Conservation (phyloP, 2,113 vertebrate species). For the Athene cunicularia region DNA sequence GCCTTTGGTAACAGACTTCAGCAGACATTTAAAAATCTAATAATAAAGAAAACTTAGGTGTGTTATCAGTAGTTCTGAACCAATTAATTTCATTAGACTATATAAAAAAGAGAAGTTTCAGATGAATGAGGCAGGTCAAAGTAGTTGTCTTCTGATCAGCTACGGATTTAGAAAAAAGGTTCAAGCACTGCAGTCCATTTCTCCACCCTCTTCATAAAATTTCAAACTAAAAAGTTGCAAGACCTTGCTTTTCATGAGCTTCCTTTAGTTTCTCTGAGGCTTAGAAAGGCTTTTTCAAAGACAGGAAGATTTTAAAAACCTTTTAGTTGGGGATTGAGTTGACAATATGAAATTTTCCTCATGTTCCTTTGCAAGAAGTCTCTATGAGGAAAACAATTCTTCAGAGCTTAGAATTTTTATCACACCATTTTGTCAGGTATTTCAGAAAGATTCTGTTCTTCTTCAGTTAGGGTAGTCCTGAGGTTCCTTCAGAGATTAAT, state of each 20-base stretch:
- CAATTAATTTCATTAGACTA: neutral
- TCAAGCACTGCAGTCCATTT: neutral
- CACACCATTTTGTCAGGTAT: neutral
- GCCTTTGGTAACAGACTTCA: neutral
- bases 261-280: neutral
- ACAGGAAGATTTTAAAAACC: neutral
- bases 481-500: neutral
- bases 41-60: neutral
- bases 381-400: neutral
- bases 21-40: neutral
- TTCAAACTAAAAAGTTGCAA: neutral
- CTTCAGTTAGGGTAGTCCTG: neutral
- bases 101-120: rapidly evolving
- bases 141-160: neutral
- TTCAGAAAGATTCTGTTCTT: neutral
- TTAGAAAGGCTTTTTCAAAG: conserved; percentile 1
- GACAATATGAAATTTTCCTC: neutral
- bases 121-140: neutral
- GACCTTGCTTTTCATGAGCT: neutral
- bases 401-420: neutral
- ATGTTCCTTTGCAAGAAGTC: neutral
- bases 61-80: neutral
- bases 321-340: neutral
- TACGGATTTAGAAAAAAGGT: neutral
- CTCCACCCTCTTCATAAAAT: neutral